These are phyloP conservation scores for Drosophila dives DNA, from an alignment of 2,888 invertebrate genomes.

Conservation along the genomic window DNA sequence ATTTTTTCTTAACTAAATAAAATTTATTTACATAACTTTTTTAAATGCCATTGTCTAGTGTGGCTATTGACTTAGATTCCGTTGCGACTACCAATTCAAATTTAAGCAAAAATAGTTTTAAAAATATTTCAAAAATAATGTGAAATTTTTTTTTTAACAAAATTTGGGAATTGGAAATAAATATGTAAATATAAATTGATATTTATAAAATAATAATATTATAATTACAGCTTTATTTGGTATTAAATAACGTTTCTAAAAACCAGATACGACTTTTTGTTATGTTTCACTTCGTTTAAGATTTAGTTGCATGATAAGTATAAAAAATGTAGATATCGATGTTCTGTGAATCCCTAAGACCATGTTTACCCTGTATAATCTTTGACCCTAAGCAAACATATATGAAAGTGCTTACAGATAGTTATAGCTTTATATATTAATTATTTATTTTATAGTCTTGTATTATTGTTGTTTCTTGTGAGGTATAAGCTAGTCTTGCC, in stretches of 20 bases:
- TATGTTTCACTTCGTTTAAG: background rate
- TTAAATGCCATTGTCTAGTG: no score
- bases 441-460: background rate
- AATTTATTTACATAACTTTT: no score
- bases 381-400: background rate
- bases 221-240: background rate
- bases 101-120: no score
- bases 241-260: background rate
- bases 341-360: background rate
- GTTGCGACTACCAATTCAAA: no score
- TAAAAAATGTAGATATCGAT: background rate
- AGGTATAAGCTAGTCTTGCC: conserved; percentile 23
- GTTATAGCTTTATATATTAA: background rate
- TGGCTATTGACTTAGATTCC: no score
- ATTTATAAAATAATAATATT: background rate
- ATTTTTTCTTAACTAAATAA: no score
- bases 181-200: background rate
- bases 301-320: background rate
- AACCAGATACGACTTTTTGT: background rate
- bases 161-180: no score
- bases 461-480: background rate
- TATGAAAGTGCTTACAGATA: background rate
- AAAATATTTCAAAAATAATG: no score
- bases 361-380: background rate
- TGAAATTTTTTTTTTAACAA: no score